These are phyloP conservation scores for Amniataba percoides DNA, from an alignment of 2,797 vertebrate genomes.

Conservation along the genomic window DNA sequence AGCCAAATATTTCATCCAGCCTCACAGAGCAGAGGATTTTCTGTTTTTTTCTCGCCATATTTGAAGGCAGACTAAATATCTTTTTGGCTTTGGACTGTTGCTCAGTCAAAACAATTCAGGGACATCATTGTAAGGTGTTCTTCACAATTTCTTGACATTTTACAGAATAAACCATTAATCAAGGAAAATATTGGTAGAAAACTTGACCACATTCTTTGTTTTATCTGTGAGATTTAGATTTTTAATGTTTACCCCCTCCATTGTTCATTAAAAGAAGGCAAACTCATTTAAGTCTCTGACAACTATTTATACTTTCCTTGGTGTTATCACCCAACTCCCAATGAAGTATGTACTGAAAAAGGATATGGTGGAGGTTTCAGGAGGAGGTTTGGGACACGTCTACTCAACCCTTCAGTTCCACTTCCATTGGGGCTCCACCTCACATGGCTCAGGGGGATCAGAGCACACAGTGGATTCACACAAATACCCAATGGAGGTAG, in stretches of 20 bases:
- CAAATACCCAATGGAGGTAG: constrained; percentile 83
- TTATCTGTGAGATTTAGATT: neutral
- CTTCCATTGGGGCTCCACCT: constrained; percentile 81
- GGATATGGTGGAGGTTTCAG: constrained; percentile 63
- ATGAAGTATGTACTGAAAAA: constrained; percentile 72
- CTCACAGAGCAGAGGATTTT: too few relatives aligned
- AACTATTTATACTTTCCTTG: neutral
- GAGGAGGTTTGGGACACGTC: constrained; percentile 64
- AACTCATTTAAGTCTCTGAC: neutral
- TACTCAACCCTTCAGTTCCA: constrained; percentile 82
- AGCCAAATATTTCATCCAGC: too few relatives aligned
- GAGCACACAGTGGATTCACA: constrained; percentile 74
- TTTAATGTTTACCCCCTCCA: too few relatives aligned
- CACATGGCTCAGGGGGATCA: constrained; percentile 57
- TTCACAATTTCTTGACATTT: neutral
- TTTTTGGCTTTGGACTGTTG: neutral
- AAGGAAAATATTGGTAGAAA: too few relatives aligned
- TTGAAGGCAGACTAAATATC: neutral
- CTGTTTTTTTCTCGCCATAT: neutral
- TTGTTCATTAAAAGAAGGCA: neutral
- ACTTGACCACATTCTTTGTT: too few relatives aligned
- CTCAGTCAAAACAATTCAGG: neutral
- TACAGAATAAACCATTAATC: neutral
- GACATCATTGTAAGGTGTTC: neutral
- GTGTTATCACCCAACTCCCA: constrained; percentile 44